phyloP scores from a whole-genome alignment of 1,140 invertebrate genomes.

The Bradynema listronoti region DNA sequence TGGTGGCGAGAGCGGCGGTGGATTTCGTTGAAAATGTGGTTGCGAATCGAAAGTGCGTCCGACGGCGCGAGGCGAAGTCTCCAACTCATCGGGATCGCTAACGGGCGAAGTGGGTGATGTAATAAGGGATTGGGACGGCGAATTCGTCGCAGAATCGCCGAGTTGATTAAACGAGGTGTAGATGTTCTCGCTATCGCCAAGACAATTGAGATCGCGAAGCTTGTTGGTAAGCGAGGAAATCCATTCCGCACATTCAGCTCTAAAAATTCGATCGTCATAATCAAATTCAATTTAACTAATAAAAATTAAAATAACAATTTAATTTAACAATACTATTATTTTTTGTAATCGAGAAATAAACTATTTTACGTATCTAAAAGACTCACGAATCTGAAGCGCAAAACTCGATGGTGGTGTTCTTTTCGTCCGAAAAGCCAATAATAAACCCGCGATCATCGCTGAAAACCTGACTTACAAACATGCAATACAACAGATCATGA shows the following conservation, averaged over 20 bases:
- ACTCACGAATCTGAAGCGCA: conserved; percentile 20
- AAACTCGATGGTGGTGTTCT: conserved; percentile 15
- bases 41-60: conserved; percentile 1
- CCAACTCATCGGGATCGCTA: too few relatives aligned
- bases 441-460: conserved; percentile 23
- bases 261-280: neutral
- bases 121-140: too few relatives aligned
- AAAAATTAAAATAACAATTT: neutral
- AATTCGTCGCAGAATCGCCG: too few relatives aligned
- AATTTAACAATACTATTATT: neutral
- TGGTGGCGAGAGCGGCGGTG: neutral
- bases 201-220: neutral
- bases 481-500: conserved; percentile 8
- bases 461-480: conserved; percentile 10
- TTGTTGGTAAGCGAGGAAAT: neutral
- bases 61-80: too few relatives aligned
- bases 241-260: neutral
- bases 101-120: too few relatives aligned
- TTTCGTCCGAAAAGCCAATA: conserved; percentile 18
- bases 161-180: too few relatives aligned
- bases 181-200: conserved; percentile 10
- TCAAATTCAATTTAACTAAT: neutral
- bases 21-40: neutral
- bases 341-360: neutral
- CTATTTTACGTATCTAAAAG: neutral